Evolutionary conservation across 2,888 invertebrate genomes (phyloP).

Genomic region (Standfussiana lucernea): DNA sequence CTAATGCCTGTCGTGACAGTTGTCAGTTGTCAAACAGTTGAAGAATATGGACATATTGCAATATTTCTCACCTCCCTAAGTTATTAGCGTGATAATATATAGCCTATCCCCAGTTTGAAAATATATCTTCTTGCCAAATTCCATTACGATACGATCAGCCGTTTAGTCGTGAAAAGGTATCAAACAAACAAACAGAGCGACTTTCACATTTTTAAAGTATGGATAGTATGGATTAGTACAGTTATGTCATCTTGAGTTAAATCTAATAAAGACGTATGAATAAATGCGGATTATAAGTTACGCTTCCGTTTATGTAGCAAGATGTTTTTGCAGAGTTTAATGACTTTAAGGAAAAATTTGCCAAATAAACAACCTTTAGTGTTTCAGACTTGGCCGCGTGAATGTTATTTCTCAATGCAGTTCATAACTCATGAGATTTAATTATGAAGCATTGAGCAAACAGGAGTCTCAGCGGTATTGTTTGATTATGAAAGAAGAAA

Average conservation of each 20-base stretch:
- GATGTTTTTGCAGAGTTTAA: not conserved
- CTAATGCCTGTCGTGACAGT: too few species aligned
- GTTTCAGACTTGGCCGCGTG: not conserved
- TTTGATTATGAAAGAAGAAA: conserved; percentile 17
- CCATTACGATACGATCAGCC: too few species aligned
- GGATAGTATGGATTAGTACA: too few species aligned
- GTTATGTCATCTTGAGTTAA: conserved; percentile 24
- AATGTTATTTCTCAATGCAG: not conserved
- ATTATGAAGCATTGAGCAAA: not conserved
- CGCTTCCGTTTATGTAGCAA: conserved; percentile 20
- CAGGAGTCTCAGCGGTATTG: not conserved
- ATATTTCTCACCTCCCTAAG: too few species aligned
- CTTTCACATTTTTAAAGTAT: too few species aligned
- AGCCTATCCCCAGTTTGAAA: too few species aligned
- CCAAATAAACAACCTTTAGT: not conserved
- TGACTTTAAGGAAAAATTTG: not conserved
- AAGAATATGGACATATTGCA: too few species aligned
- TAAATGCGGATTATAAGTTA: not conserved
- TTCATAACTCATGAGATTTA: not conserved
- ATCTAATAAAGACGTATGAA: conserved; percentile 1
- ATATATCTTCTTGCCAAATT: too few species aligned
- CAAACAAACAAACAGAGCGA: too few species aligned
- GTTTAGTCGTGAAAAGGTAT: too few species aligned
- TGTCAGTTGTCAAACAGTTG: too few species aligned
- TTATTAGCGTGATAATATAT: too few species aligned